Base-by-base conservation (phyloP, 2,888 invertebrate species). In the Phaedon cochleariae region DNA sequence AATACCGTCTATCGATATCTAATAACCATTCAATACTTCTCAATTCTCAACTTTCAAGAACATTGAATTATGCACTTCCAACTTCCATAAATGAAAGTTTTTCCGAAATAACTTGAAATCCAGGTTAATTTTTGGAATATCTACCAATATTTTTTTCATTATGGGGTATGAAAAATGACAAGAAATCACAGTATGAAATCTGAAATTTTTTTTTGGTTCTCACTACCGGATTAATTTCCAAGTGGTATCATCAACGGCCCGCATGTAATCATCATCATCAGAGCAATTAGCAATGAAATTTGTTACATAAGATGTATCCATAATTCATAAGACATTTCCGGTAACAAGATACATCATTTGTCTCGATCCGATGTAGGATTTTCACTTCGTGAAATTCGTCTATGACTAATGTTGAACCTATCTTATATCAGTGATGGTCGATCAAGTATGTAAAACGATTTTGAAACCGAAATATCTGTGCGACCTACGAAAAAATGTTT, bases 271-370 rank as follows among this genome's bases (percentile, higher is more conserved):
- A 26, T 41, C 41, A 3, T 41, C 41, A 41, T 41, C n/a, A 41
- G 41, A 41, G 41, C 15, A 41, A 41, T 41, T 41, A 41, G 12
- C 12, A 15, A 41, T 15, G 41, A n/a, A 41, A 34, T 34, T 34
- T 10, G 41, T 41, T 41, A 41, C n/a, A 15, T 17, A 29, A 12
- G 53, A 58, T 67, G 29, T 52, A 51, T 59, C 59, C 3, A 66
- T 37, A 4, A 22, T 60, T 59, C 46, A 53, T 45, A 21, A 54
- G 60, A 60, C 45, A 57, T 63, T 67, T 67, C 67, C 67, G 63
- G 58, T 64, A 5, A 51, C 41, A 53, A 34, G 57, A 62, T 62
- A 62, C 51, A 66, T 66, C 62, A 62, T 62, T n/a, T 62, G 59
- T 59, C 54, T 59, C 59, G 29, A 48, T 53, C 54, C 34, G 46